Base-by-base conservation (phyloP, 2,888 invertebrate species). In the Adelphocoris suturalis region DNA sequence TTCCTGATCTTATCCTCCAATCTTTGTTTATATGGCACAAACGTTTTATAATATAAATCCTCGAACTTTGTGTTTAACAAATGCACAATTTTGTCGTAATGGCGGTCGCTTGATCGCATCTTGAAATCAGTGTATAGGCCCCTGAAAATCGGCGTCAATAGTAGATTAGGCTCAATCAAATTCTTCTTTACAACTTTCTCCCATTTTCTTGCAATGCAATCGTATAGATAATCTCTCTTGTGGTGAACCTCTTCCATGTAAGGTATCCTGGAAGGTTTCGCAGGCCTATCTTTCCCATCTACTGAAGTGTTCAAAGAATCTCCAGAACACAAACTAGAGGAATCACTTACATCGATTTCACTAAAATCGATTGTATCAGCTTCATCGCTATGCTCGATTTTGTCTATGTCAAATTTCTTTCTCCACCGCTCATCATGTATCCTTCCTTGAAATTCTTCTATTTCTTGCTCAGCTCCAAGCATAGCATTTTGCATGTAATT, bases 111-210 rank as follows among this genome's bases (percentile, higher is more conserved):
- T 11, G 46, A 37, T 14, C 78, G 37, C 2, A 78, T 19, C 14
- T 46, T 37, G n/a, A 47, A 37, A 16, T 37, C 28, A 19, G 16
- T 78, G 78, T 78, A 78, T 2, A 78, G 19, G 19, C 16, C n/a
- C n/a, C 47, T 78, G 46, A 47, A 78, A 68, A 68, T 68, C 19
- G 68, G 68, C 11, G 68, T 68, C 11, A 47, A 46, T 11, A 11
- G 4, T 1, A 78, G 16, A 19, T 47, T 47, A 14, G 78, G 78
- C 28, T 78, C 47, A n/a, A 78, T 78, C 19, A 46, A 46, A 13
- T 78, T 78, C n/a, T 78, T 78, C 19, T 19, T 14, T 46, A 78
- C 46, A 4, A 78, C 78, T 78, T 78, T 78, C n/a, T 78, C 78
- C 78, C 78, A 78, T 78, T 78, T 78, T 16, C 14, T n/a, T 9